Evolutionary conservation across 2,797 vertebrate species (phyloP), one percentile per base, ranked within the genome.

Genomic region (Pseudochirops cupreus): DNA sequence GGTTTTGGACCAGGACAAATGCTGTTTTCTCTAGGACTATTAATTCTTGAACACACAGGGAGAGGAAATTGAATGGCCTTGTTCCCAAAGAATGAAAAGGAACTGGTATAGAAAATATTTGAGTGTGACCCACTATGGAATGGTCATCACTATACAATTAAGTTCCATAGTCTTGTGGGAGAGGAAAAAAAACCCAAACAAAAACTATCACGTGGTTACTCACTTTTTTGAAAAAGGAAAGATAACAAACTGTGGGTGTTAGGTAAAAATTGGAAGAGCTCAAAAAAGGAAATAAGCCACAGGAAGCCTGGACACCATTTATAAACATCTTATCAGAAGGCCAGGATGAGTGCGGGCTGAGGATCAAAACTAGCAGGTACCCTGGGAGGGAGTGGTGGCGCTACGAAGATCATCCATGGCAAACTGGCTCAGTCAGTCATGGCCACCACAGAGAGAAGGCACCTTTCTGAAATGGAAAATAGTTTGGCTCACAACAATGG

Each of bases 71-170:
- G 93, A 50, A 87, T 91, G 39, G 94, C 53, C 91, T 53, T 93
- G 54, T 59, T 94, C n/a, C 56, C 29, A 28, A 92, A 58, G 87
- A 56, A 56, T 52, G 12, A 96, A 94, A n/a, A 94, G 53, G 31
- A 96, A 93, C 14, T 57, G 12, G 91, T 39, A 18, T 91, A 93
- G 93, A 97, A 96, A 94, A 91, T n/a, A 93, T 91, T 54, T 94
- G 55, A 91, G 93, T 12, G 46, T 89, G 57, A 91, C 29, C 28
- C n/a, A 91, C 46, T 2, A 18, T 94, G 93, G 89, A 58, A 59
- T 93, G 92, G 90, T 50, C 95, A 90, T 31, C 56, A 46, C 24
- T 92, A 89, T 67, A 95, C 74, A 94, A 94, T 94, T 93, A 95
- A 90, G 11, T 93, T 95, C 55, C 92, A 18, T 67, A 94, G 91